A percentile compares a stretch with the other conserved stretches of the same genome.
Evolutionary conservation across 2,888 invertebrate species (phyloP).

Genomic region (Cenopis cana): DNA sequence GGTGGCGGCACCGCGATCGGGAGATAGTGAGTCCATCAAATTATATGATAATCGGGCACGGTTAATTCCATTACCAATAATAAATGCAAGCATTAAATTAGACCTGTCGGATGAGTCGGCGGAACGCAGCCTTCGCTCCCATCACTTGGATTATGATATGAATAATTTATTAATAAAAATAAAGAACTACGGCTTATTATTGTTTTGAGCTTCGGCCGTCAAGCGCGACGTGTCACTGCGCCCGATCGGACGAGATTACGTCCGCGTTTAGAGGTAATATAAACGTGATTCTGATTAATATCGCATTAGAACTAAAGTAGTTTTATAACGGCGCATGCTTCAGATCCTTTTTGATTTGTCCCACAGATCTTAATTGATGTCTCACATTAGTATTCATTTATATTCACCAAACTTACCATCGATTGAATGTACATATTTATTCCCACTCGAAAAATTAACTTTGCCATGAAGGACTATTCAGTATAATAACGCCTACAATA

Average conservation of each 20-base stretch:
- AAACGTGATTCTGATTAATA: conserved; percentile 58
- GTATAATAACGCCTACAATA: conserved; percentile 53
- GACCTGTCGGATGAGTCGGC: conserved; percentile 83
- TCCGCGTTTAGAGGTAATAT: conserved; percentile 57
- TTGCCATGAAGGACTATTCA: conserved; percentile 32
- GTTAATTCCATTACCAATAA: conserved; percentile 85
- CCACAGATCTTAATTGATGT: conserved; percentile 22
- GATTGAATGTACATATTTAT: conserved; percentile 6
- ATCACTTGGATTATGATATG: conserved; percentile 84
- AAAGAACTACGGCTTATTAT: conserved; percentile 69
- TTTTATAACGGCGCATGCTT: conserved; percentile 19
- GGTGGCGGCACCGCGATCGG: conserved; percentile 78
- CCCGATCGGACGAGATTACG: conserved; percentile 65
- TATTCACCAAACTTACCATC: conserved; percentile 1
- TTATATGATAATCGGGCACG: conserved; percentile 83
- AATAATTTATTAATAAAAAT: conserved; percentile 82
- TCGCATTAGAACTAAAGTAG: conserved; percentile 48
- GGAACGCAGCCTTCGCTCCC: conserved; percentile 73
- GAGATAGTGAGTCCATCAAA: conserved; percentile 84
- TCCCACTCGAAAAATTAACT: conserved; percentile 9
- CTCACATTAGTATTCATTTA: conserved; percentile 14
- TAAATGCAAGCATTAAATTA: conserved; percentile 85
- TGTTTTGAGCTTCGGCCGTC: conserved; percentile 78
- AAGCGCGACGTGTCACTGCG: conserved; percentile 67
- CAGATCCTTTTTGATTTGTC: conserved; percentile 22